Conservation (phyloP, 2,888 invertebrate genomes). For the Macaria notata region DNA sequence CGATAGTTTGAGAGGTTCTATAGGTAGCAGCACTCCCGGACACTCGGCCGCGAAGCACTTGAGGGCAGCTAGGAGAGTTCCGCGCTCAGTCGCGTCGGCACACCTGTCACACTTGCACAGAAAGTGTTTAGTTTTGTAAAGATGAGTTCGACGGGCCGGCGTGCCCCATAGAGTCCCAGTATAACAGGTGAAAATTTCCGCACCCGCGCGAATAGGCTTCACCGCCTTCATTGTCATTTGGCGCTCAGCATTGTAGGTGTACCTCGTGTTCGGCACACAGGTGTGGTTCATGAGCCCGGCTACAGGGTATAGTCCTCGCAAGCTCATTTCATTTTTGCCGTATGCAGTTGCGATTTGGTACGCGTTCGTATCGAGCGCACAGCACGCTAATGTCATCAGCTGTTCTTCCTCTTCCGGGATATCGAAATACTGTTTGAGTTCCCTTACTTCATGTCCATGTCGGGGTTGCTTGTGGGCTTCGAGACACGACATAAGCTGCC, state of each 20-base stretch:
- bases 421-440: constrained; percentile 73
- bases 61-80: constrained; percentile 81
- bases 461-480: constrained; percentile 78
- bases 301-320: constrained; percentile 86
- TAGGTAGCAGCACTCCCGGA: constrained; percentile 80
- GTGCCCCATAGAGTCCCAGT: constrained; percentile 87
- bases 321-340: constrained; percentile 72
- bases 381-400: constrained; percentile 82
- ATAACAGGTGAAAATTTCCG: constrained; percentile 86
- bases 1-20: constrained; percentile 76
- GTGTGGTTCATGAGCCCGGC: constrained; percentile 86
- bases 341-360: constrained; percentile 82
- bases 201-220: constrained; percentile 80
- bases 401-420: constrained; percentile 80
- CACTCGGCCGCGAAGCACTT: constrained; percentile 79
- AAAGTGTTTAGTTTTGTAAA: constrained; percentile 86
- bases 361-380: constrained; percentile 85
- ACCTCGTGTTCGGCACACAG: constrained; percentile 86
- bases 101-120: constrained; percentile 85
- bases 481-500: constrained; percentile 74
- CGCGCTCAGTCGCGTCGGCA: constrained; percentile 85
- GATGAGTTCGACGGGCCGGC: constrained; percentile 82
- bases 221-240: constrained; percentile 84
- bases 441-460: constrained; percentile 82
- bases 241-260: constrained; percentile 81